A percentile compares a stretch with the other conserved stretches of the same genome.
Conservation (phyloP, 2,888 invertebrate genomes). For the Fabriciana adippe region DNA sequence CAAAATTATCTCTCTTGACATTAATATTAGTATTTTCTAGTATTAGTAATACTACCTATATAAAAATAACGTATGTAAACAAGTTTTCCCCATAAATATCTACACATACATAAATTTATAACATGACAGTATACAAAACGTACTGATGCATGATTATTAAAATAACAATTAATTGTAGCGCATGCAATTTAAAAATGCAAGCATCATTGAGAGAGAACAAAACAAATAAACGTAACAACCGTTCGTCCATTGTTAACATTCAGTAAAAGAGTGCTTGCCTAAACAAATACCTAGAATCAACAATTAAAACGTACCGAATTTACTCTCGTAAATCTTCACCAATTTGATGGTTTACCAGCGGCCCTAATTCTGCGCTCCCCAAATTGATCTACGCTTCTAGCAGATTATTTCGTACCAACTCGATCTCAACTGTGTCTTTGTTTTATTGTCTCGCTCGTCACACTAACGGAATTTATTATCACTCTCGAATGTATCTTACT, state of each 20-base stretch:
- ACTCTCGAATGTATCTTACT: constrained; percentile 23
- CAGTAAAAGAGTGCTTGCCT: constrained; percentile 40
- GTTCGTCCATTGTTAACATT: constrained; percentile 37
- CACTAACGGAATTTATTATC: constrained; percentile 30
- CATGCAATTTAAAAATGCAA: constrained; percentile 32
- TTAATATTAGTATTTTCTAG: neutral
- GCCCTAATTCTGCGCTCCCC: constrained; percentile 54
- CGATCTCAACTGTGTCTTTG: constrained; percentile 50
- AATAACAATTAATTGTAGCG: constrained; percentile 26
- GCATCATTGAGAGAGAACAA: constrained; percentile 28
- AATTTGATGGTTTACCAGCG: constrained; percentile 52
- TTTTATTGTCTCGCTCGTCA: constrained; percentile 44
- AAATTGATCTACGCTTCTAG: constrained; percentile 59
- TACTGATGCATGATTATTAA: constrained; percentile 17
- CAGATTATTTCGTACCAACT: constrained; percentile 57
- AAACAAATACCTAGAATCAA: constrained; percentile 40
- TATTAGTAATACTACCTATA: neutral
- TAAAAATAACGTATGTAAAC: neutral
- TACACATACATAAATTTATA: neutral
- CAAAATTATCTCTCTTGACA: too few species aligned
- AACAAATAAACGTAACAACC: constrained; percentile 29
- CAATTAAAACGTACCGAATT: constrained; percentile 44
- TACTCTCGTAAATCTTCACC: constrained; percentile 55
- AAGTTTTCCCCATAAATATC: too few species aligned
- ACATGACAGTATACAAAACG: constrained; percentile 2